Evolutionary conservation across 2,888 invertebrate species (phyloP).

Genomic region (Chrysodeixis includens): DNA sequence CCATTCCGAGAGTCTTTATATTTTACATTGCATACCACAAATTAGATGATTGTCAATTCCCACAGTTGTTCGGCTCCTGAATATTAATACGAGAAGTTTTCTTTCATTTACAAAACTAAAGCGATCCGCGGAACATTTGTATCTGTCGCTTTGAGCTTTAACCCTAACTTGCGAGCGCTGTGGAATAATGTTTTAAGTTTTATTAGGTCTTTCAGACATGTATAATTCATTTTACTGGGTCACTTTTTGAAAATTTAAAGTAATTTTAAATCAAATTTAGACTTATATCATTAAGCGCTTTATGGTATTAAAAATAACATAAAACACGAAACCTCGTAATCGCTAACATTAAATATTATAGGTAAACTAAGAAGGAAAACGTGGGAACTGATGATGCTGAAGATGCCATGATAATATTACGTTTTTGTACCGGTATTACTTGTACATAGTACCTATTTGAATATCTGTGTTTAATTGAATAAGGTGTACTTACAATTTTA

Average conservation of each 20-base stretch:
- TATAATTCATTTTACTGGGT: neutral
- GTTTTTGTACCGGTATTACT: too few species aligned
- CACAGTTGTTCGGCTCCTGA: constrained; percentile 14
- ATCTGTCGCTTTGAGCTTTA: constrained; percentile 25
- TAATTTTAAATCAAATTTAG: neutral
- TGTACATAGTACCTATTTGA: neutral
- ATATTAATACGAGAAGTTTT: constrained; percentile 50
- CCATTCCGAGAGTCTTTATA: constrained; percentile 3
- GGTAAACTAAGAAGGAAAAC: too few species aligned
- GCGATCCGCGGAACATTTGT: constrained; percentile 27
- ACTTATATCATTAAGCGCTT: too few species aligned
- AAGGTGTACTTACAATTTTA: constrained; percentile 4
- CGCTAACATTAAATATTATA: too few species aligned
- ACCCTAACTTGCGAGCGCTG: neutral
- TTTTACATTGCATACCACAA: neutral
- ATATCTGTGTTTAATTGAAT: neutral
- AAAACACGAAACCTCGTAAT: neutral
- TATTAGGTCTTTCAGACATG: constrained; percentile 1
- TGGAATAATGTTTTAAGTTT: neutral
- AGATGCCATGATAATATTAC: neutral
- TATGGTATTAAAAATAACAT: neutral
- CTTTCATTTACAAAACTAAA: constrained; percentile 40
- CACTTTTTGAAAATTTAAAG: neutral
- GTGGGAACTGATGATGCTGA: too few species aligned
- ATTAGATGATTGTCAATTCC: constrained; percentile 19